These are phyloP conservation scores for Ricordea florida DNA, from an alignment of 92 coral and sea anemone species.

Conservation along the genomic window DNA sequence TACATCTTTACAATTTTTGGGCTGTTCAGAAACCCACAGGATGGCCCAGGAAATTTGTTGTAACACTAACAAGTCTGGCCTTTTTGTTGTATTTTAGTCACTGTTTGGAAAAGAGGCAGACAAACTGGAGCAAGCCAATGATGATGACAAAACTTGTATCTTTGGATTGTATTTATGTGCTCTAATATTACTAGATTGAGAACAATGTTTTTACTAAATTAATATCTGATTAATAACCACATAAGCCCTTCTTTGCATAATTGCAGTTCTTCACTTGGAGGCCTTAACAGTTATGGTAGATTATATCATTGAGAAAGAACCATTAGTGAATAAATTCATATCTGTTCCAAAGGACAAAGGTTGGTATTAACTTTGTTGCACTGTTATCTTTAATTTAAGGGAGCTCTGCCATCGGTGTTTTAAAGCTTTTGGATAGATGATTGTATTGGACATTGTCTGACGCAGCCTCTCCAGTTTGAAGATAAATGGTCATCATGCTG, in stretches of 20 bases:
- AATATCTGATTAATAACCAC: too few species aligned
- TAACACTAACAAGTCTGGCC: not conserved
- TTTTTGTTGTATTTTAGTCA: conserved; percentile 54
- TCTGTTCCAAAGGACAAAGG: conserved; percentile 99
- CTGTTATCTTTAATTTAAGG: too few species aligned
- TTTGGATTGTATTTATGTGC: not conserved
- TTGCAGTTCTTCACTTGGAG: too few species aligned
- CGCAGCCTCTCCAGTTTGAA: too few species aligned
- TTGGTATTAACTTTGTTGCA: not conserved
- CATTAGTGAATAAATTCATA: conserved; percentile 91
- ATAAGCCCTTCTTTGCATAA: too few species aligned
- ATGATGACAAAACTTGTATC: conserved; percentile 99
- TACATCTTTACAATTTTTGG: too few species aligned
- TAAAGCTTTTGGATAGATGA: too few species aligned
- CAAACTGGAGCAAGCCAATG: conserved; percentile 98
- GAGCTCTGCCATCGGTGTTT: too few species aligned
- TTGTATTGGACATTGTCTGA: too few species aligned
- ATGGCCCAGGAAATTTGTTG: not conserved
- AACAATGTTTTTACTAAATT: too few species aligned
- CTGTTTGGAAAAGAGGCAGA: conserved; percentile 99
- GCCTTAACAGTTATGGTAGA: conserved; percentile 60
- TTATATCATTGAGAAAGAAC: conserved; percentile 97
- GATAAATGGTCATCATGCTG: too few species aligned
- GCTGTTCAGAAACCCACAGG: too few species aligned
- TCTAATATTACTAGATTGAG: not conserved